Conservation (phyloP, 2,888 invertebrate species). For the Leptothorax acervorum region DNA sequence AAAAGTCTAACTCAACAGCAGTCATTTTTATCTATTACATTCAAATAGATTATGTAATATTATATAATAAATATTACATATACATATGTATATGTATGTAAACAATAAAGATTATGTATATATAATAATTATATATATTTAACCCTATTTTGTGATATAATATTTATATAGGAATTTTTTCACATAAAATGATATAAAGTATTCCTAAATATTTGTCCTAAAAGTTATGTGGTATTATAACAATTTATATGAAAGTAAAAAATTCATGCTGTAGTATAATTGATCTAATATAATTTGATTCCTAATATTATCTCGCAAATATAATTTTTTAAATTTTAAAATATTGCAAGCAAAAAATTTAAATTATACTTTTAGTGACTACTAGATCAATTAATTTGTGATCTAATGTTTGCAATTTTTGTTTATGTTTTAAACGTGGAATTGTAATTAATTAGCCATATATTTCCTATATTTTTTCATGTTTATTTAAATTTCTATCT, state of each 20-base stretch:
- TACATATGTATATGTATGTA: too few relatives aligned
- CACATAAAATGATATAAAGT: too few relatives aligned
- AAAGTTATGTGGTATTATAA: too few relatives aligned
- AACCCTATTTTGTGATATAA: too few relatives aligned
- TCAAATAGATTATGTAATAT: neutral
- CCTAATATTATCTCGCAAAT: neutral
- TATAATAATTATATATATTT: too few relatives aligned
- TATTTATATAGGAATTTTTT: too few relatives aligned
- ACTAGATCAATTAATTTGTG: neutral
- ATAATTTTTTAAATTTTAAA: slow-evolving; percentile 1
- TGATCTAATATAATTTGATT: neutral
- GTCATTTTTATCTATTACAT: neutral
- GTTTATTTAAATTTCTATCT: neutral
- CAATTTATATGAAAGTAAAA: neutral
- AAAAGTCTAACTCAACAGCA: too few relatives aligned
- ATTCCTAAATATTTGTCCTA: too few relatives aligned
- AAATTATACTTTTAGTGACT: neutral
- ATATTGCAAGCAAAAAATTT: neutral
- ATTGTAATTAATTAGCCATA: neutral
- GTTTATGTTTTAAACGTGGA: neutral
- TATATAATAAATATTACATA: too few relatives aligned
- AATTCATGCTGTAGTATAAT: neutral
- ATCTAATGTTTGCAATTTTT: neutral
- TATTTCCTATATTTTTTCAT: neutral
- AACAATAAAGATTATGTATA: too few relatives aligned